Base-by-base conservation (phyloP, 2,888 invertebrate genomes). In the Drosophila lutescens region DNA sequence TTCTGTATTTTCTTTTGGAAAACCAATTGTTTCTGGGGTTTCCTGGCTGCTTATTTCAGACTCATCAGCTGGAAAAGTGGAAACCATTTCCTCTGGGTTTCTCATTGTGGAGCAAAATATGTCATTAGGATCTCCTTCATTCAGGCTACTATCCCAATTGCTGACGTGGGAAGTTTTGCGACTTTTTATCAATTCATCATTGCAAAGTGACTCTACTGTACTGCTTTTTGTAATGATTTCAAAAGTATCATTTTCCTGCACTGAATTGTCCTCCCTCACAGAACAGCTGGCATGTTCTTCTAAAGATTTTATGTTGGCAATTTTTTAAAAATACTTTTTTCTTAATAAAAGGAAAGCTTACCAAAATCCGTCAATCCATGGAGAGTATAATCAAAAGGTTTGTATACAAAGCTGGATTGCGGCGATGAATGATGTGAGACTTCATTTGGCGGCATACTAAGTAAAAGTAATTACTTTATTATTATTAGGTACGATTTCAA, bases 291-390 rank as follows among this genome's bases (percentile, higher is more conserved):
- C 12, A 1, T 2, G 3, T 12, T 49, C 32, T 32, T 49, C 1
- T 17, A 17, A 17, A 9, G 12, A 17, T 12, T 17, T 7, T 6
- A 17, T 7, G 32, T 32, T 17, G 17, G 12, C 10, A 30, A 2
- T n/a, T 46, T 46, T 6, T 9, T 13, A 3, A 0, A 3, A 23
- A 2, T 23, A 23, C 4, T 30, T 8, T 8, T 30, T 8, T 6
- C 26, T 30, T 30, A 30, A 8, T 2, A 8, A 30, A 5, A 30
- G 4, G 9, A 15, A 10, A 15, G 17, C 49, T 49, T 49, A 49
- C 55, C 43, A 5, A 56, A 34, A n/a, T 56, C 44, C n/a, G 56
- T 44, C 2, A 56, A 12, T 15, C 34, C 34, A 23, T 44, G 20
- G 2, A 34, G 32, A 3, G 43, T 20, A 13, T 55, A 32, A n/a